Evolutionary conservation across 2,797 vertebrate species (phyloP).

Genomic region (Paratrypauchen microcephalus): DNA sequence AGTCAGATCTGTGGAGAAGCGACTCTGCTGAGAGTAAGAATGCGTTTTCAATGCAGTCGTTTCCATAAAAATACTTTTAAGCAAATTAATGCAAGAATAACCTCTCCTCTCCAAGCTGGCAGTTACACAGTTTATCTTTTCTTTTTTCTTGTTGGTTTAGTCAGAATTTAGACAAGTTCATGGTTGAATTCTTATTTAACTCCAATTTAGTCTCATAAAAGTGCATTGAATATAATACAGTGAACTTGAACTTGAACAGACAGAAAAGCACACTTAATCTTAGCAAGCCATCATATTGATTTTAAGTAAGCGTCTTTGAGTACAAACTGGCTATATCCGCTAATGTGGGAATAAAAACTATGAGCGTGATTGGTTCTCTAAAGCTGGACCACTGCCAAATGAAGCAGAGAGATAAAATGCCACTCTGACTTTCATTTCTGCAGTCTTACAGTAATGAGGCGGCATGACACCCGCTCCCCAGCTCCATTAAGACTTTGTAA

Average conservation of each 20-base stretch:
- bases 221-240: neutral
- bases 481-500: conserved; percentile 26
- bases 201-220: neutral
- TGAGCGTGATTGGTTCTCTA: conserved; percentile 43
- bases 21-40: no score
- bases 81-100: no score
- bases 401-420: conserved; percentile 40
- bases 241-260: neutral
- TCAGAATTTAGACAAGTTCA: conserved; percentile 2
- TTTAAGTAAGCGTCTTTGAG: conserved; percentile 20
- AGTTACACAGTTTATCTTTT: neutral
- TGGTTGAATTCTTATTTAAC: neutral
- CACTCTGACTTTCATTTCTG: conserved; percentile 17
- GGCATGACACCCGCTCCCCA: conserved; percentile 30
- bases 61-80: no score
- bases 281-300: conserved; percentile 3
- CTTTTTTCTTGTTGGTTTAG: neutral
- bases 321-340: conserved; percentile 15
- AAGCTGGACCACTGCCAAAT: conserved; percentile 42
- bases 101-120: no score
- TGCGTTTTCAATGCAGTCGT: no score
- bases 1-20: no score
- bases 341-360: conserved; percentile 33
- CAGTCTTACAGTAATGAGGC: conserved; percentile 48
- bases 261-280: neutral